Conservation (phyloP, 2,113 vertebrate species). For the Petrocephalus zakoni region DNA sequence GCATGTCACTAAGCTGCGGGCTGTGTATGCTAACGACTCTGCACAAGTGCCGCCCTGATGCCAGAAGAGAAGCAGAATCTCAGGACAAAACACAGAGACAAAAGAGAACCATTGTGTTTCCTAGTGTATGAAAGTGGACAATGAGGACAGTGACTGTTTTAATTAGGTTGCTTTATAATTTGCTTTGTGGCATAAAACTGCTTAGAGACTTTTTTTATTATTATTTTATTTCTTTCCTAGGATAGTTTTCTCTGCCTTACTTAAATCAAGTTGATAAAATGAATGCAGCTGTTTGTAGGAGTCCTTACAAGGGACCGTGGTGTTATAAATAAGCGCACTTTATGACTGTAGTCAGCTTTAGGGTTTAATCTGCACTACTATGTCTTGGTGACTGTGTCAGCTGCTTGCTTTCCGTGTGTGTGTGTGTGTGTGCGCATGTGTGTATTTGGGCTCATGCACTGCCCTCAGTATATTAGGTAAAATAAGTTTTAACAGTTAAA, state of each 20-base stretch:
- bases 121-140: conserved; percentile 54
- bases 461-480: conserved; percentile 68
- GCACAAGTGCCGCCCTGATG: conserved; percentile 69
- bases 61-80: conserved; percentile 49
- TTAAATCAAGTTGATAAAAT: conserved; percentile 74
- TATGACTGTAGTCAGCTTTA: conserved; percentile 74
- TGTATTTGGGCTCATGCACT: conserved; percentile 57
- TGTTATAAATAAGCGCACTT: conserved; percentile 55
- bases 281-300: conserved; percentile 74
- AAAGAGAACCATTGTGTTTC: conserved; percentile 56
- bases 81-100: conserved; percentile 60
- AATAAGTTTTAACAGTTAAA: conserved; percentile 37
- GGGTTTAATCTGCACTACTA: conserved; percentile 72
- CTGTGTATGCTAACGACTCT: conserved; percentile 69
- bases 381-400: conserved; percentile 73
- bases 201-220: conserved; percentile 45
- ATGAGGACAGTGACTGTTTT: conserved; percentile 57
- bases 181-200: conserved; percentile 62
- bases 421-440: conserved; percentile 33
- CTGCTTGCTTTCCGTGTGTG: conserved; percentile 63
- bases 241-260: conserved; percentile 81
- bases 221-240: conserved; percentile 53
- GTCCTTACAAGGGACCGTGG: conserved; percentile 60
- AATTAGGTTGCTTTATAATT: conserved; percentile 60
- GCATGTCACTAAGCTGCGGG: conserved; percentile 71